Evolutionary conservation across 2,113 vertebrate species (phyloP).

Genomic region (Leptobrachium leishanense): DNA sequence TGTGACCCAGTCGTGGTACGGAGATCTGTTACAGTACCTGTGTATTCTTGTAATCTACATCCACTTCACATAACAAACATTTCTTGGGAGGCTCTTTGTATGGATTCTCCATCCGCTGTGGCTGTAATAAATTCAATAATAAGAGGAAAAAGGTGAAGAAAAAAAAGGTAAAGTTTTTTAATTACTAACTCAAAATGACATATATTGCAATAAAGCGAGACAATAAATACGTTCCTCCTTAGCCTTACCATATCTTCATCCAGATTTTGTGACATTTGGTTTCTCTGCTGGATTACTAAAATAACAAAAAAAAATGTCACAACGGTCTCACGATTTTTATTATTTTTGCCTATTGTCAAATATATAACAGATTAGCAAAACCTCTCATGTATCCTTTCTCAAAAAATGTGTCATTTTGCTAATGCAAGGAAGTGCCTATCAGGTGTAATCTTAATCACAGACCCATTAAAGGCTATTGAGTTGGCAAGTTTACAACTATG

Average conservation of each 20-base stretch:
- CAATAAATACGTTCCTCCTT: neutral
- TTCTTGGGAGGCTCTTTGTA: conserved; percentile 79
- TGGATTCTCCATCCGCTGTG: conserved; percentile 83
- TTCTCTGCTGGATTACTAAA: conserved; percentile 2
- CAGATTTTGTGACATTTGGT: neutral
- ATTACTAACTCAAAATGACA: neutral
- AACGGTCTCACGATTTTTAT: too few relatives aligned
- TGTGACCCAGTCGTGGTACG: too few relatives aligned
- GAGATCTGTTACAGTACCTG: conserved; percentile 70
- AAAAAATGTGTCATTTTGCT: too few relatives aligned
- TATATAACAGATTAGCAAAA: too few relatives aligned
- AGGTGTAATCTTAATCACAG: too few relatives aligned
- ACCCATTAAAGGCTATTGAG: too few relatives aligned
- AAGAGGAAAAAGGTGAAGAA: conserved; percentile 15
- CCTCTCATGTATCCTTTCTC: too few relatives aligned
- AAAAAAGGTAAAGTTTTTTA: neutral
- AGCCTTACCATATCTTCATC: conserved; percentile 21
- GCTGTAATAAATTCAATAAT: conserved; percentile 61
- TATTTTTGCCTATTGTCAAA: too few relatives aligned
- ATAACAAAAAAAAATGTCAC: neutral
- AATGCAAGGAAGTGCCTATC: too few relatives aligned
- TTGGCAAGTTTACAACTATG: too few relatives aligned
- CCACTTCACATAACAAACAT: conserved; percentile 80
- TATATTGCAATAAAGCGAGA: neutral
- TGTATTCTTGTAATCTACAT: conserved; percentile 85